These are phyloP conservation scores for Chouioia cunea DNA, from an alignment of 2,888 invertebrate genomes.

Conservation along the genomic window DNA sequence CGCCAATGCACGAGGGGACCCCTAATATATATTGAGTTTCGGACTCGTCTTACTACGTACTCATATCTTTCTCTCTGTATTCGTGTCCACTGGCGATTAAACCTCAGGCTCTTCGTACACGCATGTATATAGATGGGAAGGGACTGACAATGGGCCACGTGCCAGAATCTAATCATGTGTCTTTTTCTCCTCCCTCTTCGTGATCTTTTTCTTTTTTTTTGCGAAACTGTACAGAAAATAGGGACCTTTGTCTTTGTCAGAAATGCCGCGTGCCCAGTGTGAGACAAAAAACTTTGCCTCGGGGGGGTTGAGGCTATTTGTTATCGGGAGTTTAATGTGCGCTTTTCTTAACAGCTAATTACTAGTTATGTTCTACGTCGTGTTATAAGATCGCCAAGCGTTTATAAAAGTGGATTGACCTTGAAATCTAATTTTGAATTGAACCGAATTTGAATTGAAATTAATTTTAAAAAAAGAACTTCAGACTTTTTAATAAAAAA, in stretches of 20 bases:
- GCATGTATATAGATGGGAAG: neutral
- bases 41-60: constrained; percentile 51
- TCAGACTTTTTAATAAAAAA: no score
- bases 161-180: constrained; percentile 60
- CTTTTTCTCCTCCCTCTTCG: constrained; percentile 4
- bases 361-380: no score
- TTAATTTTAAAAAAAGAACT: no score
- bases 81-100: constrained; percentile 51
- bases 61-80: no score
- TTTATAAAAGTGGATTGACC: no score
- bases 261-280: neutral
- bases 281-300: neutral
- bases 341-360: no score
- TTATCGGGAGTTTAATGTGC: no score
- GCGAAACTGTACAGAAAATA: constrained; percentile 8
- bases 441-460: no score
- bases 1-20: constrained; percentile 18
- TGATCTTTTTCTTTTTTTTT: neutral
- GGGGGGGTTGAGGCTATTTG: neutral
- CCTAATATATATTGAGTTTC: constrained; percentile 50
- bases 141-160: constrained; percentile 55
- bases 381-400: no score
- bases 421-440: no score
- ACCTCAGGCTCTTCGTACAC: constrained; percentile 43
- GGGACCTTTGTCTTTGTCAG: constrained; percentile 33